Evolutionary conservation across 2,797 vertebrate species (phyloP), one percentile per base, ranked within the genome.

Genomic region (Garrulus glandarius): DNA sequence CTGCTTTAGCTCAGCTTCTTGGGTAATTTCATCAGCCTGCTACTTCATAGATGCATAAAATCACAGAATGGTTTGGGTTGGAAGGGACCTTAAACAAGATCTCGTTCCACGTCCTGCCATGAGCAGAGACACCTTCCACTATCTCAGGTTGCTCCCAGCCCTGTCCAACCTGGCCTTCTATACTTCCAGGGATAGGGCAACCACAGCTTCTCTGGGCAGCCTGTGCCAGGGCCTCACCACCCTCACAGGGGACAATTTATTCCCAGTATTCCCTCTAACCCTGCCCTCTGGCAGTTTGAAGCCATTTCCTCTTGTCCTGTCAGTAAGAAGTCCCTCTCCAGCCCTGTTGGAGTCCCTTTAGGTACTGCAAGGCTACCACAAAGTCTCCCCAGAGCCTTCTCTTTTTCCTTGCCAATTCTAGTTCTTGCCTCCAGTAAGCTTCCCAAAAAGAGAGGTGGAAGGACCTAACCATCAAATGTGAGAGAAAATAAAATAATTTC

Each of bases 401-500:
- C 19, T 39, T 77, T 76, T 77, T 89, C 53, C 39, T 36, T 94
- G 41, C 67, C 43, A 39, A 22, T 65, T 92, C 64, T 72, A 43
- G 16, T 93, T 95, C 36, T 76, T 90, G 13, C 44, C 55, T 89
- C 64, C 49, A 21, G 29, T 94, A 67, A 84, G 88, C 55, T 82
- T 88, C 39, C 56, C 74, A 69, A 55, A 95, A 86, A 84, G 24
- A 89, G 32, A 92, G 41, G 13, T 61, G 24, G 44, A 89, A 63
- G 44, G 23, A 91, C 52, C 52, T 87, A 86, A 16, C 13, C 41
- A 90, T 57, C 39, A 95, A 64, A 26, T 46, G 29, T 57, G 93
- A 93, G 95, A 50, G 49, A 95, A 92, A 78, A 88, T 44, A 7
- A 70, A 92, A 75, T 57, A 5, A 78, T 89, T 91, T 77, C 50